A percentile compares a stretch with the other conserved stretches of the same genome.
phyloP scores from a whole-genome alignment of 2,797 vertebrate genomes.

The Psittacula derbiana region DNA sequence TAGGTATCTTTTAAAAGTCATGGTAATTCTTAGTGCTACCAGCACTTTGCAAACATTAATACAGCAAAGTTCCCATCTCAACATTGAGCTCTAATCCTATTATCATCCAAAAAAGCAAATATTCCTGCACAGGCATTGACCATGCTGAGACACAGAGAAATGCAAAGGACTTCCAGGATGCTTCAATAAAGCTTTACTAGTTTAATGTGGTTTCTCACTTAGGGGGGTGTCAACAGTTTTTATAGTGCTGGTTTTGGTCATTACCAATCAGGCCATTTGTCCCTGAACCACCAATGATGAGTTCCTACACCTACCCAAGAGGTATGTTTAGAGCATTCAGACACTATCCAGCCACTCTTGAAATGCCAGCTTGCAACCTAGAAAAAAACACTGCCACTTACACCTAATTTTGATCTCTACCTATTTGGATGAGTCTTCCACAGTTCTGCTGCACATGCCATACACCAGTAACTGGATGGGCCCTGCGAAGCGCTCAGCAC shows the following conservation, averaged over 20 bases:
- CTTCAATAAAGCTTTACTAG: neutral
- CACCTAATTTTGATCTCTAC: neutral
- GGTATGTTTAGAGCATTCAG: accelerated
- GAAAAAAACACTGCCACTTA: neutral
- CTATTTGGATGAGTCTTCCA: neutral
- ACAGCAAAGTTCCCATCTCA: neutral
- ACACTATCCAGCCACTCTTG: neutral
- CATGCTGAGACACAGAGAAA: neutral
- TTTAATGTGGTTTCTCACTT: neutral
- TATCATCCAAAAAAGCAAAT: neutral
- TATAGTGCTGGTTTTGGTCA: neutral
- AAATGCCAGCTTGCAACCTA: neutral
- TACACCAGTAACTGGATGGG: neutral
- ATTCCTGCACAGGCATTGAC: neutral
- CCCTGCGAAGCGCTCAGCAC: neutral
- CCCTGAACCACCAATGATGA: neutral
- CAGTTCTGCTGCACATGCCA: neutral
- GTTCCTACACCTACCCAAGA: neutral
- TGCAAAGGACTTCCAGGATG: neutral
- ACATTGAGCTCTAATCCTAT: neutral
- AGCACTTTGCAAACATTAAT: neutral
- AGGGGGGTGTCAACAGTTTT: neutral
- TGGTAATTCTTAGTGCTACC: neutral
- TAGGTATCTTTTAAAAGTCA: accelerated
- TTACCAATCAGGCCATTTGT: neutral